Percentiles rank a stretch among this genome's conserved stretches.
These are phyloP conservation scores for Hyles euphorbiae DNA, from an alignment of 1,140 invertebrate species.

Conservation along the genomic window DNA sequence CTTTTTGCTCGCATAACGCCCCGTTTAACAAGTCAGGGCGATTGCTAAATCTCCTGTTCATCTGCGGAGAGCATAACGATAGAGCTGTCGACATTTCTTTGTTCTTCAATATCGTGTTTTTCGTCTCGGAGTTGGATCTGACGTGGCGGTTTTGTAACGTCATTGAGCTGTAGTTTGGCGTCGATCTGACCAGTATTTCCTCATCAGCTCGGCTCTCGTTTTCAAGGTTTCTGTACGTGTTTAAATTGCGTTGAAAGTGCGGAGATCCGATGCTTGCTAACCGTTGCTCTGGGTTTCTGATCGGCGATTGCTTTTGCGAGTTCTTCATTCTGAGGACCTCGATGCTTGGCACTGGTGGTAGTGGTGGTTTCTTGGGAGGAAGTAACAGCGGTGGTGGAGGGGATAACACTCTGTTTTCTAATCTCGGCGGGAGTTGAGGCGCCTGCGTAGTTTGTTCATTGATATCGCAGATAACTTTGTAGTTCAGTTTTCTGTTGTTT, in stretches of 20 bases:
- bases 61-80: slow-evolving; percentile 73
- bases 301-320: slow-evolving; percentile 56
- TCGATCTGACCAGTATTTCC: slow-evolving; percentile 48
- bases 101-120: slow-evolving; percentile 69
- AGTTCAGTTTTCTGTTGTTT: slow-evolving; percentile 68
- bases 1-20: slow-evolving; percentile 46
- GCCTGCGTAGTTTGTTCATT: slow-evolving; percentile 52
- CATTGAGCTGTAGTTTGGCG: slow-evolving; percentile 70
- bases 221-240: slow-evolving; percentile 74
- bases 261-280: slow-evolving; percentile 78
- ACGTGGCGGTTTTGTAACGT: slow-evolving; percentile 65
- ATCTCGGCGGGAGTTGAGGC: slow-evolving; percentile 75
- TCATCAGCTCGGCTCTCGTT: slow-evolving; percentile 57
- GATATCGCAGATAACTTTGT: slow-evolving; percentile 65
- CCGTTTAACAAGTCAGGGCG: slow-evolving; percentile 58
- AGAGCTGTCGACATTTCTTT: slow-evolving; percentile 67
- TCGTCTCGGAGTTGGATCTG: slow-evolving; percentile 69
- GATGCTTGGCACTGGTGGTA: slow-evolving; percentile 81
- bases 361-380: slow-evolving; percentile 82
- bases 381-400: slow-evolving; percentile 77
- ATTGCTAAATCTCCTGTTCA: slow-evolving; percentile 69
- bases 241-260: slow-evolving; percentile 75
- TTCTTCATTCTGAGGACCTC: slow-evolving; percentile 75
- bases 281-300: slow-evolving; percentile 60
- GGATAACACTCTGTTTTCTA: slow-evolving; percentile 65